Percentiles rank a stretch among this genome's conserved stretches.
Evolutionary conservation across 2,888 invertebrate genomes (phyloP).

Genomic region (Acanthoscelides obtectus): DNA sequence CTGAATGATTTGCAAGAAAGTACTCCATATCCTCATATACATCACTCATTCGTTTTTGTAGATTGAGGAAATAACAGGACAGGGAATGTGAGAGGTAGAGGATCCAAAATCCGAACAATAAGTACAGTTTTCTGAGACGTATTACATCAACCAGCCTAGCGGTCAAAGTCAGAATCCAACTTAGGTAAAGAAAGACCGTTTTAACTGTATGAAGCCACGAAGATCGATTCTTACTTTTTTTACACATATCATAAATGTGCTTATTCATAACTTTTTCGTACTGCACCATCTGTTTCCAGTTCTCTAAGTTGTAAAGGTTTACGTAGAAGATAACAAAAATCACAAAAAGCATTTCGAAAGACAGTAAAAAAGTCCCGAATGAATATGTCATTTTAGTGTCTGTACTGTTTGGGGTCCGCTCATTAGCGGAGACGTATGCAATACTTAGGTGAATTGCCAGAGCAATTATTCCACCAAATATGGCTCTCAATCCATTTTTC

Average conservation of each 20-base stretch:
- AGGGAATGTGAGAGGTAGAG: not conserved
- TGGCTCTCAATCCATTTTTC: not conserved
- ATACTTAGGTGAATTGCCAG: not conserved
- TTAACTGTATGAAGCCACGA: not conserved
- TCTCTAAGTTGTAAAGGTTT: not conserved
- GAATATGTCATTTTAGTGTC: not conserved
- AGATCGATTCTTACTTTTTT: not conserved
- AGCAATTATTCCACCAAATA: not conserved
- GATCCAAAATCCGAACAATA: not conserved
- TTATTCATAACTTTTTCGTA: not conserved
- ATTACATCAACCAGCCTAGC: not conserved
- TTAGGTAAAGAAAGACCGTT: not conserved
- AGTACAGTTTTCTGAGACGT: not conserved
- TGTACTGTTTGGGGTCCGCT: not conserved
- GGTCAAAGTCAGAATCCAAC: not conserved
- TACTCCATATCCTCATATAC: not conserved
- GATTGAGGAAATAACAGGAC: not conserved
- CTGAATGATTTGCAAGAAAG: not conserved
- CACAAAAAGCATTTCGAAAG: not conserved
- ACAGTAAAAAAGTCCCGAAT: not conserved
- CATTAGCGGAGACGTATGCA: not conserved
- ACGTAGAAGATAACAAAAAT: not conserved
- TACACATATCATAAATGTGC: not conserved
- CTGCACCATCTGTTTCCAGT: not conserved
- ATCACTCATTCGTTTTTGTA: not conserved